These are phyloP conservation scores for Papilio protenor DNA, from an alignment of 2,888 invertebrate species.

Conservation along the genomic window DNA sequence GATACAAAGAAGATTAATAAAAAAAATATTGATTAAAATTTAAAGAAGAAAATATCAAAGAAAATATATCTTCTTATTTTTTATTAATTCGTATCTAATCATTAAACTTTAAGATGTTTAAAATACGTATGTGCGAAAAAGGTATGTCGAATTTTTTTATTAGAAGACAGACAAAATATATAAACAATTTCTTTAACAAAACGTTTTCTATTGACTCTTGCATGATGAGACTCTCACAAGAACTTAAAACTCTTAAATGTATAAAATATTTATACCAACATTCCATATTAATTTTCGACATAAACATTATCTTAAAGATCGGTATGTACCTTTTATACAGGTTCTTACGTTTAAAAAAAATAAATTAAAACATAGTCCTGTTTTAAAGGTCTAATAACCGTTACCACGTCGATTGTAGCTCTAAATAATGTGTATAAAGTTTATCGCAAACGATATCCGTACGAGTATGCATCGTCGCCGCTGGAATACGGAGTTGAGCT, in stretches of 20 bases:
- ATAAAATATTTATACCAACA: background rate
- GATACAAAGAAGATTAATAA: background rate
- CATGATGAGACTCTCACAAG: too few relatives aligned
- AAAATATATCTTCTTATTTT: background rate
- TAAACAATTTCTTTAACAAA: too few relatives aligned
- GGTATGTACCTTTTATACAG: background rate
- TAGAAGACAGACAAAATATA: too few relatives aligned
- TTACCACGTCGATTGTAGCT: background rate
- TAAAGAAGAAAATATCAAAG: background rate
- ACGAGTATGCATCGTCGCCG: background rate
- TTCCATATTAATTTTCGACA: background rate
- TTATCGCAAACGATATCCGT: conserved; percentile 12
- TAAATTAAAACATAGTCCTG: background rate
- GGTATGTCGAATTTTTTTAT: too few relatives aligned
- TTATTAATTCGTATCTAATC: background rate
- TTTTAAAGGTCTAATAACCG: background rate
- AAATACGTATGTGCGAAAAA: too few relatives aligned
- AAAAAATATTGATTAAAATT: background rate
- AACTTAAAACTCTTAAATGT: too few relatives aligned
- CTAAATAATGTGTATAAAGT: conserved; percentile 4
- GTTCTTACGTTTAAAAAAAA: background rate
- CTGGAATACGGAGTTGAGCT: background rate
- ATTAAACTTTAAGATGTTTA: too few relatives aligned
- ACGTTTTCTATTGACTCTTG: too few relatives aligned
- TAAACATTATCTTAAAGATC: background rate